Percentiles rank a stretch among this genome's conserved stretches.
Conservation (phyloP, 2,113 vertebrate species). For the Lophura nycthemera region DNA sequence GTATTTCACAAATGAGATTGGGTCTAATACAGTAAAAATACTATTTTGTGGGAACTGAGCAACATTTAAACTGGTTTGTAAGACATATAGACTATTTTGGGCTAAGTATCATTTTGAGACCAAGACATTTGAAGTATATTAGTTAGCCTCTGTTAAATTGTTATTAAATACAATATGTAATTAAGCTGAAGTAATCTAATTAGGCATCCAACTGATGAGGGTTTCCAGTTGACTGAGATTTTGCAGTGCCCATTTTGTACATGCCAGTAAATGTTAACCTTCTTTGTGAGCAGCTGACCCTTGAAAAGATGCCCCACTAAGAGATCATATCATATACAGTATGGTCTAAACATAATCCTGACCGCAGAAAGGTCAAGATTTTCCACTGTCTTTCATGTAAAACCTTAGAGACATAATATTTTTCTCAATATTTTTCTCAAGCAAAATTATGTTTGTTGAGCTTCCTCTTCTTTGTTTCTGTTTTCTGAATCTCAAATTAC, state of each 20-base stretch:
- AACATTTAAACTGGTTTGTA: not conserved
- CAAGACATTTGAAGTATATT: not conserved
- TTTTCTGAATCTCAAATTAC: slow-evolving; percentile 25
- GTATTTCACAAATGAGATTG: not conserved
- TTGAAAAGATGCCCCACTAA: slow-evolving; percentile 36
- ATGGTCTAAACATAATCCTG: not conserved
- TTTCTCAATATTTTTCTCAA: not conserved
- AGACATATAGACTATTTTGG: not conserved
- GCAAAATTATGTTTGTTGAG: slow-evolving; percentile 20
- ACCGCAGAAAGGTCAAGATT: slow-evolving; percentile 11
- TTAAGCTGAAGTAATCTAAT: slow-evolving; percentile 56
- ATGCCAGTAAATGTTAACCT: slow-evolving; percentile 35
- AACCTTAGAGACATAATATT: slow-evolving; percentile 9
- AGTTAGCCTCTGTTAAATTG: not conserved
- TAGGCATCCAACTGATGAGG: slow-evolving; percentile 34
- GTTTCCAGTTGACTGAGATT: slow-evolving; percentile 53
- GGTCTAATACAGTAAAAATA: not conserved
- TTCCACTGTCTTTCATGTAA: slow-evolving; percentile 32
- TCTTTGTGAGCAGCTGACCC: slow-evolving; percentile 37
- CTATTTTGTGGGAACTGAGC: not conserved
- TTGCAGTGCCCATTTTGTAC: slow-evolving; percentile 25
- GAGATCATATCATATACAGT: slow-evolving; percentile 39
- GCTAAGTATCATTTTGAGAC: not conserved
- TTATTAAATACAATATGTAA: slow-evolving; percentile 18
- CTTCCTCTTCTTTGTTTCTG: slow-evolving; percentile 33